Percentiles rank a stretch among this genome's conserved stretches.
Evolutionary conservation across 2,888 invertebrate species (phyloP).

Genomic region (Stramonita haemastoma): DNA sequence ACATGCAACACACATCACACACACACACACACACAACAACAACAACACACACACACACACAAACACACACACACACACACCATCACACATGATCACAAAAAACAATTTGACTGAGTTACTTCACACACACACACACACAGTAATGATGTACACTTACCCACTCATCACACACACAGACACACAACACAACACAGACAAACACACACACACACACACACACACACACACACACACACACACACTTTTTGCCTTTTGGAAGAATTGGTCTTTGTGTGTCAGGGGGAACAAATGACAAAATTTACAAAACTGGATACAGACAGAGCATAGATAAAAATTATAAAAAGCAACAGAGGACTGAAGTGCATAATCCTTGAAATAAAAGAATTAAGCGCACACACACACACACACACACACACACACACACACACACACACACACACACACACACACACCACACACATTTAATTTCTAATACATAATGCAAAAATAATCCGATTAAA

Average conservation of each 20-base stretch:
- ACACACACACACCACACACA: conserved; percentile 28
- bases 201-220: neutral
- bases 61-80: conserved; percentile 1
- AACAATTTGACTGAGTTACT: neutral
- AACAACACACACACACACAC: conserved; percentile 22
- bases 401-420: conserved; percentile 30
- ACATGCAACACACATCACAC: neutral
- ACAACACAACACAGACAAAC: neutral
- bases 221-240: neutral
- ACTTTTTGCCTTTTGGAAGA: neutral
- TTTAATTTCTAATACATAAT: neutral
- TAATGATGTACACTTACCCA: neutral
- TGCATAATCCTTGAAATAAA: neutral
- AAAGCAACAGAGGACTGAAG: neutral
- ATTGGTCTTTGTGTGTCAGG: neutral
- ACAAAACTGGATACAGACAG: neutral
- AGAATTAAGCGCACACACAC: neutral
- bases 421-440: conserved; percentile 7
- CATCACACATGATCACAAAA: neutral
- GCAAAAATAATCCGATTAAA: neutral
- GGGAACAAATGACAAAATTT: neutral
- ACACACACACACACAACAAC: conserved; percentile 20
- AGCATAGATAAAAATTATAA: neutral
- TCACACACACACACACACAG: conserved; percentile 2
- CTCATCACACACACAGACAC: neutral